Base-by-base conservation (phyloP, 2,113 vertebrate species). In the Thermophis baileyi region DNA sequence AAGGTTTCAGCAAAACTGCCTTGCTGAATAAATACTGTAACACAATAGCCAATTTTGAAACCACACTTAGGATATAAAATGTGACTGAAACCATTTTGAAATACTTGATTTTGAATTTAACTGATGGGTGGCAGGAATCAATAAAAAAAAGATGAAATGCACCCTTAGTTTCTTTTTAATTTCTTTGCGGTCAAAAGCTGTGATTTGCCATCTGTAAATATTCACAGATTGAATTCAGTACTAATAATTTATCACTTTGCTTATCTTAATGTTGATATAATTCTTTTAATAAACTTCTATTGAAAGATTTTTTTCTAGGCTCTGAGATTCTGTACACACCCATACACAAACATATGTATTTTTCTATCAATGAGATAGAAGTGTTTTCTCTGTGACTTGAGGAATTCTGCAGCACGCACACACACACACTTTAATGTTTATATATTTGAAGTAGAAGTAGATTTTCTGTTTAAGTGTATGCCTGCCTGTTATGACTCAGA, bases 401-500 rank as follows among this genome's bases (percentile, higher is more conserved):
- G 57, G 10, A 93, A 87, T 44, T 63, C 93, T n/a, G 11, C 20
- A 55, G 12, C 50, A 5, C 20, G 25, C 54, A 24, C 22, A 24
- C 54, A 55, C 2, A 55, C 22, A 55, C 54, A 55, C 0, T 55
- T 55, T 55, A 55, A 55, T 55, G 60, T 22, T 86, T 55, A 93
- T 90, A 85, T 93, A 89, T 54, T 54, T 6, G 4, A 30, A 57
- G 14, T 24, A 81, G 89, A 54, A 69, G 50, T 53, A 27, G 49
- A 25, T 10, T 35, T 94, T 54, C 69, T 87, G 30, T 87, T 85
- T 69, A 47, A 16, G 54, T 0, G 89, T 94, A 81, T 40, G 6
- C 11, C 2, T 0, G 0, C 90, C 94, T 60, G 95, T 96, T 94
- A 81, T 57, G 55, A 51, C 55, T 87, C 89, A 74, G 92, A 94